Base-by-base conservation (phyloP, 2,797 vertebrate species). In the Falco rusticolus region DNA sequence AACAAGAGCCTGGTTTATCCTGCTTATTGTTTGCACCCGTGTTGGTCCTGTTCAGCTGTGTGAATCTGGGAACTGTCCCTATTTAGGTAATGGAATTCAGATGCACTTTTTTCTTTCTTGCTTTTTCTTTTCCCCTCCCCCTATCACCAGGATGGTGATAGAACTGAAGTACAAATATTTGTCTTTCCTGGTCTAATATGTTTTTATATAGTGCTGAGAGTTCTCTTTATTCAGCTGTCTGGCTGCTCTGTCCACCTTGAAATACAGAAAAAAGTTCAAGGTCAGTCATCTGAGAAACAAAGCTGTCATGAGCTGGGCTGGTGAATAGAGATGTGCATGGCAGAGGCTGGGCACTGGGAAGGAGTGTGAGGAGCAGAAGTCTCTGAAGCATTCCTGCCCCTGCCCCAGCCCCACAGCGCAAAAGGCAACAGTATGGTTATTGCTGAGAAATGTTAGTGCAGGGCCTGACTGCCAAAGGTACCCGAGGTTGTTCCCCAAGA, bases 121-220 rank as follows among this genome's bases (percentile, higher is more conserved):
- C 28, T 54, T n/a, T n/a, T 39, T n/a, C 14, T 11, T 5, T 6
- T 12, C 2, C 6, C 19, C 34, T 33, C 31, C 43, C 21, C 14
- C 48, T n/a, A 15, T 92, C 65, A 90, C 68, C 34, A 28, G 65
- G 53, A 72, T 64, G 68, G 57, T 78, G 61, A 76, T 82, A 82
- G 60, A 89, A 90, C 78, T 50, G 39, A 90, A 91, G 57, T 68
- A 83, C 87, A 96, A 96, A 97, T 96, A 95, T 96, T 97, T 97
- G 81, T 78, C 84, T 96, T 97, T 92, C 84, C 82, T 87, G 72
- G 65, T 92, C 68, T 93, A 93, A 95, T 78, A 74, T 2, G 2
- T 92, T 95, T 93, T 89, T 81, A 45, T 68, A 8, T 53, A 63
- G 69, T 51, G 72, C 54, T 59, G 43, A 68, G 78, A 75, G 64